Evolutionary conservation across 2,113 vertebrate genomes (phyloP).

Genomic region (Naja naja): DNA sequence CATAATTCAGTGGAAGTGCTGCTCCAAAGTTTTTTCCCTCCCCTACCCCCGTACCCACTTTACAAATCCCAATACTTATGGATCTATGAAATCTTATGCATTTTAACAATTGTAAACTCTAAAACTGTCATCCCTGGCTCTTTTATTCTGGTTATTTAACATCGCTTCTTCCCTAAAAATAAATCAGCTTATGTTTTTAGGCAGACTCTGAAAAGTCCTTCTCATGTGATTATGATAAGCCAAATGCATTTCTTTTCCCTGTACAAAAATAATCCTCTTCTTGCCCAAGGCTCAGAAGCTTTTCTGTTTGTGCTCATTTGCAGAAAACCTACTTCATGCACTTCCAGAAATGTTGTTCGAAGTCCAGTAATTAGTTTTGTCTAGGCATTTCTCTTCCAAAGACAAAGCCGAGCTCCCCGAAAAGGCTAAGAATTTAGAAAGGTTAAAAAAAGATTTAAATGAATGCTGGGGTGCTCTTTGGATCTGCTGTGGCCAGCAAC

Average conservation of each 20-base stretch:
- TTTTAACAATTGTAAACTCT: not conserved
- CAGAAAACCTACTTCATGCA: slow-evolving; percentile 36
- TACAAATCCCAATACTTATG: not conserved
- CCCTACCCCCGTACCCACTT: no score
- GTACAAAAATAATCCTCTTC: slow-evolving; percentile 42
- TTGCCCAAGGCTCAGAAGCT: slow-evolving; percentile 32
- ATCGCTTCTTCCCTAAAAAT: slow-evolving; percentile 41
- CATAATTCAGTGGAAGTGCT: not conserved
- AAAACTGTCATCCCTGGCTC: not conserved
- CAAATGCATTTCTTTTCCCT: slow-evolving; percentile 12
- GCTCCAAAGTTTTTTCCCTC: no score
- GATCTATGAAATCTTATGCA: not conserved
- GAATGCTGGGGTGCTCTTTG: not conserved
- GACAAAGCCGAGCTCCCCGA: slow-evolving; percentile 4
- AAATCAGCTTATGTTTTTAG: slow-evolving; percentile 19
- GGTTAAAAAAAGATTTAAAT: slow-evolving; percentile 27
- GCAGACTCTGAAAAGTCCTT: not conserved
- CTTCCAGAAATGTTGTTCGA: slow-evolving; percentile 30
- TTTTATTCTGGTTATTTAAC: not conserved
- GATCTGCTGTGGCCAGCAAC: slow-evolving; percentile 9
- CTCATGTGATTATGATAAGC: slow-evolving; percentile 29
- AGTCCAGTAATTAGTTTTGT: slow-evolving; percentile 36
- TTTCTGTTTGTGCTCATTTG: slow-evolving; percentile 20
- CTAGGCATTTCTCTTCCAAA: slow-evolving; percentile 27
- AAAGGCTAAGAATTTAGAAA: slow-evolving; percentile 41